A percentile compares a stretch with the other conserved stretches of the same genome.
These are phyloP conservation scores for Frankliniella fusca DNA, from an alignment of 2,888 invertebrate species.

Conservation along the genomic window DNA sequence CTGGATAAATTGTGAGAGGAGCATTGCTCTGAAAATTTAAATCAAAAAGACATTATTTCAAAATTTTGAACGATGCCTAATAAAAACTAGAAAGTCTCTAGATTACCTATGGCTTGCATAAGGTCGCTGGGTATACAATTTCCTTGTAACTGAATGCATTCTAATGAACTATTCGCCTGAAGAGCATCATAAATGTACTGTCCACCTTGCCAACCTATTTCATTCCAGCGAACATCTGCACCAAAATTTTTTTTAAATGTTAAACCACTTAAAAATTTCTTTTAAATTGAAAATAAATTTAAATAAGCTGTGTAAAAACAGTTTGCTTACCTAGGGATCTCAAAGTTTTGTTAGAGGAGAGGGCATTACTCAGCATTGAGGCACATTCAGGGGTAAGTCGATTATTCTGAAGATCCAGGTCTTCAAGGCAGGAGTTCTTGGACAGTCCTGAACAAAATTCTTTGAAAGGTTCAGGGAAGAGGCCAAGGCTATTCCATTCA, in stretches of 20 bases:
- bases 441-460: neutral
- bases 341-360: neutral
- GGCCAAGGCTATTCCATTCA: slow-evolving; percentile 14
- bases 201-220: slow-evolving; percentile 11
- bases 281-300: no score
- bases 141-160: neutral
- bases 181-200: neutral
- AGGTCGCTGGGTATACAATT: neutral
- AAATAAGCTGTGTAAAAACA: neutral
- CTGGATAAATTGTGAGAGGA: neutral
- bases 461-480: slow-evolving; percentile 1
- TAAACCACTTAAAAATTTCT: neutral
- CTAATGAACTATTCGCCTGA: neutral
- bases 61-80: neutral
- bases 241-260: neutral
- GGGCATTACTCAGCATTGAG: neutral
- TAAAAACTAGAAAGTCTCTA: neutral
- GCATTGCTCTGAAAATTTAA: neutral
- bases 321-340: neutral
- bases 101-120: neutral
- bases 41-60: neutral
- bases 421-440: neutral
- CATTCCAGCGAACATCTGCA: neutral
- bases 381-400: neutral
- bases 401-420: neutral